phyloP scores from a whole-genome alignment of 2,113 vertebrate genomes.

The Semnornis frantzii region DNA sequence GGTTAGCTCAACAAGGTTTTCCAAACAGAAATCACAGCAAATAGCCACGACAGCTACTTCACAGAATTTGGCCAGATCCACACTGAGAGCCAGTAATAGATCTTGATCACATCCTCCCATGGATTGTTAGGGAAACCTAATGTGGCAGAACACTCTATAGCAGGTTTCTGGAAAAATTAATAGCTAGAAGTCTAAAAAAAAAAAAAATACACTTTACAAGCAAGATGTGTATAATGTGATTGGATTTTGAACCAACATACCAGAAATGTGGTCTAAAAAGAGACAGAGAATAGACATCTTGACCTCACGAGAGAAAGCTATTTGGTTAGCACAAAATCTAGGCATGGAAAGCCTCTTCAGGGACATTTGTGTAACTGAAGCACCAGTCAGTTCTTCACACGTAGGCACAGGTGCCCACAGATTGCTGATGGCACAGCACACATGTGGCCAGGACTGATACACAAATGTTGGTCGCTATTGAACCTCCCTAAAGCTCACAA shows the following conservation, averaged over 20 bases:
- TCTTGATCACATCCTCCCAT: constrained; percentile 59
- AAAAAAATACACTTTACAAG: not conserved
- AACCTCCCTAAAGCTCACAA: not conserved
- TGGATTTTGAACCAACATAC: not conserved
- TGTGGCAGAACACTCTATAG: constrained; percentile 56
- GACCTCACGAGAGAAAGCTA: not conserved
- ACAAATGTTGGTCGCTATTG: not conserved
- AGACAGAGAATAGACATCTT: not conserved
- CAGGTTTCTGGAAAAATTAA: constrained; percentile 28
- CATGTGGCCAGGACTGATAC: not conserved
- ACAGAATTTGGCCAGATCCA: constrained; percentile 14
- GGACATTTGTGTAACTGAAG: not conserved
- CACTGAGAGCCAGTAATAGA: constrained; percentile 44
- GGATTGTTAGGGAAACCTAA: constrained; percentile 71
- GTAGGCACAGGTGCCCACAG: not conserved
- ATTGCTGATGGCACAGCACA: not conserved
- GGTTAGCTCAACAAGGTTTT: not conserved
- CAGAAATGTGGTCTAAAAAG: not conserved
- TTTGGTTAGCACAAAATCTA: not conserved
- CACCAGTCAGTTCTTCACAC: not conserved
- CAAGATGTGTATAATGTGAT: not conserved
- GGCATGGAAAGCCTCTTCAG: not conserved
- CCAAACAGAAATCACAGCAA: not conserved
- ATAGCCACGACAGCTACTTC: not conserved
- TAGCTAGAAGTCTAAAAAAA: constrained; percentile 11